phyloP scores from a whole-genome alignment of 2,888 invertebrate species.

The Rosalia funebris region DNA sequence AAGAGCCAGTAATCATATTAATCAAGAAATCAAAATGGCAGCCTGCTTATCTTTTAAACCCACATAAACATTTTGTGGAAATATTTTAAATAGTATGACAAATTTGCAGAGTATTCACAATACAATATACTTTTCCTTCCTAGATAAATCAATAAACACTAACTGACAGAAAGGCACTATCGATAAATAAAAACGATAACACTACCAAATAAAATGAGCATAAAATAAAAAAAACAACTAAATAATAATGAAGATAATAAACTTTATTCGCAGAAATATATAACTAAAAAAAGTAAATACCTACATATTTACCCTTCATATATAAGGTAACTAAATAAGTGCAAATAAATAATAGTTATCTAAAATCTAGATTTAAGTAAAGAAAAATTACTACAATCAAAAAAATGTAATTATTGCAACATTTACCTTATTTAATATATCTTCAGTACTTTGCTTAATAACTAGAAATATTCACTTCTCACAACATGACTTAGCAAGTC shows the following conservation, averaged over 20 bases:
- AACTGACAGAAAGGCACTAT: background rate
- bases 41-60: too few species aligned
- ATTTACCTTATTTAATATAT: conserved; percentile 50
- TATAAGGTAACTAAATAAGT: conserved; percentile 55
- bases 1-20: too few species aligned
- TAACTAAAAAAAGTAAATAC: conserved; percentile 44
- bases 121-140: too few species aligned
- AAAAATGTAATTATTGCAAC: conserved; percentile 46
- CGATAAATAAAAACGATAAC: background rate
- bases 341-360: conserved; percentile 56
- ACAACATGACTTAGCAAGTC: conserved; percentile 27
- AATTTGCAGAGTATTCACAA: too few species aligned
- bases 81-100: too few species aligned
- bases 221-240: conserved; percentile 36
- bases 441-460: conserved; percentile 41
- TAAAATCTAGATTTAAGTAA: conserved; percentile 50
- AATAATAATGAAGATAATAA: conserved; percentile 41
- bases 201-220: background rate
- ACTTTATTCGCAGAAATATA: conserved; percentile 32
- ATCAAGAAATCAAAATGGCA: too few species aligned
- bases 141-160: background rate
- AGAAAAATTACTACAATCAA: conserved; percentile 43
- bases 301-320: conserved; percentile 46
- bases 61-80: too few species aligned
- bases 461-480: conserved; percentile 32